phyloP scores from a whole-genome alignment of 1,140 invertebrate species.

The Drosophila paulistorum region DNA sequence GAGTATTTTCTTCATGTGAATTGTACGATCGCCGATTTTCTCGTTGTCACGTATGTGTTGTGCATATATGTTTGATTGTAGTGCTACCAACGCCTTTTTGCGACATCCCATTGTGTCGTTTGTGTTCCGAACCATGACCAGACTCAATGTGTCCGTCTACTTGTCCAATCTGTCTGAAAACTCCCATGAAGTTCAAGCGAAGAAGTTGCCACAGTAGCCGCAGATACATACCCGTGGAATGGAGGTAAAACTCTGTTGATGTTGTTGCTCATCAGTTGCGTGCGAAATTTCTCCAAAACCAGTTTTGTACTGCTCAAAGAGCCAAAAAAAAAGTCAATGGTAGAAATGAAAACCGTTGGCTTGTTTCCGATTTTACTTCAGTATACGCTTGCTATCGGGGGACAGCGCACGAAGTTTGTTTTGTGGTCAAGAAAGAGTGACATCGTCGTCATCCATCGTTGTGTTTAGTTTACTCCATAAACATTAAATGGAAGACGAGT shows the following conservation, averaged over 20 bases:
- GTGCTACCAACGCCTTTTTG: slow-evolving; percentile 1
- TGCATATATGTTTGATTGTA: slow-evolving; percentile 4
- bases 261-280: slow-evolving; percentile 40
- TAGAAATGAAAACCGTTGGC: slow-evolving; percentile 21
- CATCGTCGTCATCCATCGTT: neutral
- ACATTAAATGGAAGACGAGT: slow-evolving; percentile 15
- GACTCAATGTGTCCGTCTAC: slow-evolving; percentile 29
- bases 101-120: slow-evolving; percentile 30
- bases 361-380: slow-evolving; percentile 11
- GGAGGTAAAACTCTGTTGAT: slow-evolving; percentile 27
- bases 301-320: slow-evolving; percentile 50
- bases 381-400: slow-evolving; percentile 18
- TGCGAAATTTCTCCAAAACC: slow-evolving; percentile 56
- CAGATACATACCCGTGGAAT: slow-evolving; percentile 15
- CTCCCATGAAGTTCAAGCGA: slow-evolving; percentile 39
- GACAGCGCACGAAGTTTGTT: slow-evolving; percentile 7
- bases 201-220: slow-evolving; percentile 12
- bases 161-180: slow-evolving; percentile 20
- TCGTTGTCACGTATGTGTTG: neutral
- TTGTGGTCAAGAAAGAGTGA: slow-evolving; percentile 11
- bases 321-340: slow-evolving; percentile 46
- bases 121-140: slow-evolving; percentile 51
- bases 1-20: neutral
- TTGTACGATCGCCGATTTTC: neutral
- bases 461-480: slow-evolving; percentile 4